Conservation (phyloP, 2,797 vertebrate species). For the Poecilia picta region DNA sequence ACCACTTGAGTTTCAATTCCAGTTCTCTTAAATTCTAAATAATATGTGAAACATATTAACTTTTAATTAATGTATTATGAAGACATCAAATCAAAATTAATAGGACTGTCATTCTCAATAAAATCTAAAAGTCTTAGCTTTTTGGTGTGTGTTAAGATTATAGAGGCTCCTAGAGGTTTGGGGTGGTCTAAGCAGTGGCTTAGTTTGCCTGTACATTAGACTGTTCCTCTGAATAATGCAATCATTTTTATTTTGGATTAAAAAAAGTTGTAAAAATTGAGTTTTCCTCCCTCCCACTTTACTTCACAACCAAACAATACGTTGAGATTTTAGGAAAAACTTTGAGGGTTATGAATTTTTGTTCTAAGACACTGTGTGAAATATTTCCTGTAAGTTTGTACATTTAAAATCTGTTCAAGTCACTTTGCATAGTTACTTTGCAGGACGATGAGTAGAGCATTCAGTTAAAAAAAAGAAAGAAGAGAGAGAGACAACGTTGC, state of each 20-base stretch:
- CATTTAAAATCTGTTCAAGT: background rate
- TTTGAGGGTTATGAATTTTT: background rate
- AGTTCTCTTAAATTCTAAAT: no score
- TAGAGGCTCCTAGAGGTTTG: background rate
- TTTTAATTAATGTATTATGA: background rate
- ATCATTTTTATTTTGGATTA: background rate
- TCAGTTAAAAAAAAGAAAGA: background rate
- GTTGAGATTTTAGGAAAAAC: background rate
- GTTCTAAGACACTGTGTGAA: background rate
- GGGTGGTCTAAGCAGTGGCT: background rate
- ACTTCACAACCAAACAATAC: background rate
- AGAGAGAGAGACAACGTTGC: background rate
- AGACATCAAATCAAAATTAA: background rate
- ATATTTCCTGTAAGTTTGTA: background rate
- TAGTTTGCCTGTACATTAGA: background rate
- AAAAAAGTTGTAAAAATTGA: background rate
- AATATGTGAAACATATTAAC: background rate
- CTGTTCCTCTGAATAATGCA: background rate
- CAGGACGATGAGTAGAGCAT: background rate
- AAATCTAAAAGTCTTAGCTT: background rate
- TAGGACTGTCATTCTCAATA: background rate
- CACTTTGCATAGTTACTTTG: conserved; percentile 26
- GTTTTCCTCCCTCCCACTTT: background rate
- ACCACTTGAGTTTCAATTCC: no score
- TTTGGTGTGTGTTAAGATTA: background rate